Base-by-base conservation (phyloP, 2,888 invertebrate species). In the Cheilosia grossa region DNA sequence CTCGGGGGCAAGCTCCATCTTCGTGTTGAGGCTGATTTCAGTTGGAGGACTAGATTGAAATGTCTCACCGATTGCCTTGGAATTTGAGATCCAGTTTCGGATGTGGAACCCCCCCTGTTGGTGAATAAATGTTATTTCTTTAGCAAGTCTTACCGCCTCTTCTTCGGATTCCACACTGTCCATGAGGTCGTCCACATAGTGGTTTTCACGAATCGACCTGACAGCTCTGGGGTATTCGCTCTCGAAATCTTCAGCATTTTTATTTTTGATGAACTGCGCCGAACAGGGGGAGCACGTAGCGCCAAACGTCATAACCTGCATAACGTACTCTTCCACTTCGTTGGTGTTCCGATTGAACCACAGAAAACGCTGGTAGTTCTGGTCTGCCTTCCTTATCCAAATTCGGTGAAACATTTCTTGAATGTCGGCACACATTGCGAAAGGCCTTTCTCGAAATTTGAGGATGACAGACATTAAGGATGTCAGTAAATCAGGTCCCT, bases 131-230 rank as follows among this genome's bases (percentile, higher is more conserved):
- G 17, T 10, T 37, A 56, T 37, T 17, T 58, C 15, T 15, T 58
- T 33, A 21, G 40, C 37, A 30, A 53, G 7, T 21, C 9, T 53
- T 7, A 53, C n/a, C 6, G 30, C 30, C 6, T 53, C 53, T 7
- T n/a, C 2, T 15, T 40, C 58, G 15, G 27, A 6, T 27, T 17
- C 30, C 27, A 56, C 27, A 19, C 33, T 30, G 19, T 40, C 17
- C 9, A 58, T 7, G 19, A 40, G n/a, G 19, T 58, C 58, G 6
- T 58, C 58, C 10, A 56, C 56, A 19, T 56, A 37, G 10, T 56
- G 56, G 13, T 56, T 56, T 19, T 56, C 15, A 6, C 9, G 7
- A 3, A 58, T 21, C 2, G 58, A 37, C 2, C 40, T n/a, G 0
- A 17, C 19, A 15, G 56, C 56, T 10, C 33, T 37, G 56, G 37